These are phyloP conservation scores for Ophioninae sp. DNA, from an alignment of 2,888 invertebrate genomes.

Conservation along the genomic window DNA sequence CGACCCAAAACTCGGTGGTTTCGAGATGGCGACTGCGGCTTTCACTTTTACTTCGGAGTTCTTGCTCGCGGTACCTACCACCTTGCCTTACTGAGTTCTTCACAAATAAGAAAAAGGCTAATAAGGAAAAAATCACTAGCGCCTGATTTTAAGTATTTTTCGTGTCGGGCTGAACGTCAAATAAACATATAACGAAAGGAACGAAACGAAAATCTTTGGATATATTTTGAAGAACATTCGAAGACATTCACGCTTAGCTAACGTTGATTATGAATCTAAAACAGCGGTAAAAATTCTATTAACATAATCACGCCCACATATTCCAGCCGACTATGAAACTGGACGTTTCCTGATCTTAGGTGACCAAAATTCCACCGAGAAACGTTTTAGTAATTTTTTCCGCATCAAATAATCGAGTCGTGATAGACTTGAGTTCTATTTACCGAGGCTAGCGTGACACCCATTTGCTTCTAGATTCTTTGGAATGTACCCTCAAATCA, in stretches of 20 bases:
- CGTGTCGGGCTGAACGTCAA: neutral
- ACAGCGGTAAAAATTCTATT: too few species aligned
- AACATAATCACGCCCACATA: too few species aligned
- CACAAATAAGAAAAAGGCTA: conserved; percentile 1
- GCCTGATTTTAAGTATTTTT: neutral
- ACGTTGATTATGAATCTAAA: too few species aligned
- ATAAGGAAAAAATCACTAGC: conserved; percentile 32
- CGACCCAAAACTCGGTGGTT: conserved; percentile 43
- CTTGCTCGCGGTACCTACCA: conserved; percentile 21
- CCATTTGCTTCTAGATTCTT: too few species aligned
- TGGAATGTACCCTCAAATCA: too few species aligned
- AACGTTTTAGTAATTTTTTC: neutral
- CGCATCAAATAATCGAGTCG: neutral
- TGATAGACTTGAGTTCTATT: too few species aligned
- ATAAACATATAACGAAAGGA: neutral
- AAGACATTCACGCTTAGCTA: too few species aligned
- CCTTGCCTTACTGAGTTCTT: conserved; percentile 14
- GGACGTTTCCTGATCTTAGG: too few species aligned
- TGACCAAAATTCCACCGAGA: neutral
- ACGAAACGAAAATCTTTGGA: neutral
- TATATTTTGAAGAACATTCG: neutral
- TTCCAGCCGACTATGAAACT: too few species aligned
- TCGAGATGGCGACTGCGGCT: conserved; percentile 39
- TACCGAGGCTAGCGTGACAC: too few species aligned
- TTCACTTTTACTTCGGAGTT: conserved; percentile 54